A percentile compares a stretch with the other conserved stretches of the same genome.
These are phyloP conservation scores for Conchocele bisecta DNA, from an alignment of 2,888 invertebrate species.

Conservation along the genomic window DNA sequence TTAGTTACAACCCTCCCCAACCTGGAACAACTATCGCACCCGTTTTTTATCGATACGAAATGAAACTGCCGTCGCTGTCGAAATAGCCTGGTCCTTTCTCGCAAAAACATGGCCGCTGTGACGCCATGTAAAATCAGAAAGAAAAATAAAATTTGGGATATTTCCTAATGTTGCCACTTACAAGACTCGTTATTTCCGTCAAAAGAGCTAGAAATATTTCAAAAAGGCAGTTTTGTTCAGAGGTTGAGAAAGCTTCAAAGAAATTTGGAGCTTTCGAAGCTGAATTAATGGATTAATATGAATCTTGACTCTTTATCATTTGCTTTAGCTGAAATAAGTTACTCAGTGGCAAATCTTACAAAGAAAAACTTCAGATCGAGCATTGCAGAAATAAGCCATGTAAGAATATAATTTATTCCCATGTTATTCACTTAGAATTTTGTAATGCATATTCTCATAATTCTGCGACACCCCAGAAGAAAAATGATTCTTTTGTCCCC, in stretches of 20 bases:
- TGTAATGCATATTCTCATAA: too few relatives aligned
- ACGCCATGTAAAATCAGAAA: conserved; percentile 76
- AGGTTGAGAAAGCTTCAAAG: conserved; percentile 78
- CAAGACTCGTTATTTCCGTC: conserved; percentile 50
- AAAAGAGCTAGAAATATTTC: conserved; percentile 52
- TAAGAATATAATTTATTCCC: conserved; percentile 84
- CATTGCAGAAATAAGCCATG: conserved; percentile 94
- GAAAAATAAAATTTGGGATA: conserved; percentile 47
- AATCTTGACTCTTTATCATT: conserved; percentile 97
- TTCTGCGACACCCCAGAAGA: background rate
- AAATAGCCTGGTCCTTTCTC: too few relatives aligned
- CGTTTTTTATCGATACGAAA: too few relatives aligned
- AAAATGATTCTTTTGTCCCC: background rate
- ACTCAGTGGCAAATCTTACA: conserved; percentile 96
- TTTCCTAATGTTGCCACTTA: conserved; percentile 69
- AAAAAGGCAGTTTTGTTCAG: conserved; percentile 45
- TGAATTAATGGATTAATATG: conserved; percentile 85
- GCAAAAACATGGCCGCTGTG: conserved; percentile 73
- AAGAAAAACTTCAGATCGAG: conserved; percentile 97
- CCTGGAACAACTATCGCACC: too few relatives aligned
- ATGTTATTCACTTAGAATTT: background rate
- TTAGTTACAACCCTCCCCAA: too few relatives aligned
- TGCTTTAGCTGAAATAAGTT: conserved; percentile 99
- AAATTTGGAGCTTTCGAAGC: conserved; percentile 95
- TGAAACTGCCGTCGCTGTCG: too few relatives aligned